phyloP scores from a whole-genome alignment of 2,797 vertebrate genomes.

The Glyptemys insculpta region DNA sequence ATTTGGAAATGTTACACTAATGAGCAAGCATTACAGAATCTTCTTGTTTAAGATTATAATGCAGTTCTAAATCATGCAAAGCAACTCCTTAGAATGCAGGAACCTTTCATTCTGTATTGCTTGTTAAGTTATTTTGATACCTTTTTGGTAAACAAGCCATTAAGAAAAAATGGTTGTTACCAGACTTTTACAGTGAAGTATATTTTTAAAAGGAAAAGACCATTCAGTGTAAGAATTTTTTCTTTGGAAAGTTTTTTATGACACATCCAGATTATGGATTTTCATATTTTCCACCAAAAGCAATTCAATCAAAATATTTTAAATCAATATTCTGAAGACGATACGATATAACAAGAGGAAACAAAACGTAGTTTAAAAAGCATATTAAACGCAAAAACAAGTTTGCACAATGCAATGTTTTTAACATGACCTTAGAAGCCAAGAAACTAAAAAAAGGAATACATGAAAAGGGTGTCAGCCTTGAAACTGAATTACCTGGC shows the following conservation, averaged over 20 bases:
- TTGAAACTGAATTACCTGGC: background rate
- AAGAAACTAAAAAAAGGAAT: background rate
- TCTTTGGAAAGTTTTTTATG: background rate
- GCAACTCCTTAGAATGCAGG: background rate
- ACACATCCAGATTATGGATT: background rate
- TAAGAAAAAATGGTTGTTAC: background rate
- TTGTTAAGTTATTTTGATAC: conserved; percentile 47
- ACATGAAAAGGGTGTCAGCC: fast-evolving
- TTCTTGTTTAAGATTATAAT: background rate
- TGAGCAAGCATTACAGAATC: background rate
- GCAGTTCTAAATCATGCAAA: background rate
- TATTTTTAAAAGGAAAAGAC: background rate
- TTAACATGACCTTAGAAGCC: background rate
- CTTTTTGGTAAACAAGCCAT: conserved; percentile 3
- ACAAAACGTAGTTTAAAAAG: fast-evolving
- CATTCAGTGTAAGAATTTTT: background rate
- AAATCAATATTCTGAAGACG: background rate
- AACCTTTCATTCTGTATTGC: conserved; percentile 22
- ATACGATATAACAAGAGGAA: background rate
- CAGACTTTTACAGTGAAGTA: background rate
- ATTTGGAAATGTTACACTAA: background rate
- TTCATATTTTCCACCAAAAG: background rate
- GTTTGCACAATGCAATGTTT: background rate
- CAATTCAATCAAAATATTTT: background rate
- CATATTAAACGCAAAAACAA: fast-evolving